These are phyloP conservation scores for Hydroisotoma schaefferi DNA, from an alignment of 2,888 invertebrate genomes.

Conservation along the genomic window DNA sequence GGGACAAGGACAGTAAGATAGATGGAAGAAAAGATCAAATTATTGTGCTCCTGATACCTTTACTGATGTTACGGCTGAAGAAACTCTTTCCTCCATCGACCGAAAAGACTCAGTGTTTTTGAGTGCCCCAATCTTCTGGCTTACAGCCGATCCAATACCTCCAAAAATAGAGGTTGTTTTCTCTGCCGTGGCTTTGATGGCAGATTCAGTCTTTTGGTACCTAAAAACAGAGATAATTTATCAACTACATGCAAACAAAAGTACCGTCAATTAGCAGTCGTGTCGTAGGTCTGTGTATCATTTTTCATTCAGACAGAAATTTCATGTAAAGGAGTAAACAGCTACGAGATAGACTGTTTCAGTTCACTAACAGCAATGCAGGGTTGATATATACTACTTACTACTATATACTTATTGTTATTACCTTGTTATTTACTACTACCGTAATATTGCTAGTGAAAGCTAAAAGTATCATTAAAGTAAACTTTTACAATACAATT, in stretches of 20 bases:
- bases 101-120: constrained; percentile 97
- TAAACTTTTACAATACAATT: too few relatives aligned
- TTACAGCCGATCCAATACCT: constrained; percentile 71
- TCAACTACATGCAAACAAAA: background rate
- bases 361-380: too few relatives aligned
- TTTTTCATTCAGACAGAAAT: too few relatives aligned
- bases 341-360: too few relatives aligned
- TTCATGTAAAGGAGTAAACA: background rate
- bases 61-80: constrained; percentile 91
- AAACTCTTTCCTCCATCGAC: constrained; percentile 94
- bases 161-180: constrained; percentile 88
- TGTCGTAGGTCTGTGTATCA: too few relatives aligned
- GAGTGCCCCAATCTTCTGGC: constrained; percentile 88
- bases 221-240: constrained; percentile 56
- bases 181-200: constrained; percentile 83
- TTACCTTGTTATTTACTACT: too few relatives aligned
- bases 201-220: constrained; percentile 92
- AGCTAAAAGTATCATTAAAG: too few relatives aligned
- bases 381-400: too few relatives aligned
- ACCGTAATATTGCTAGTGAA: too few relatives aligned
- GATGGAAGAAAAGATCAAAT: background rate
- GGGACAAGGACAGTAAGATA: too few relatives aligned
- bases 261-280: too few relatives aligned
- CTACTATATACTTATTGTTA: too few relatives aligned
- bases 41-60: constrained; percentile 65